A percentile compares a stretch with the other conserved stretches of the same genome.
These are phyloP conservation scores for Indicator indicator DNA, from an alignment of 2,113 vertebrate species.

Conservation along the genomic window DNA sequence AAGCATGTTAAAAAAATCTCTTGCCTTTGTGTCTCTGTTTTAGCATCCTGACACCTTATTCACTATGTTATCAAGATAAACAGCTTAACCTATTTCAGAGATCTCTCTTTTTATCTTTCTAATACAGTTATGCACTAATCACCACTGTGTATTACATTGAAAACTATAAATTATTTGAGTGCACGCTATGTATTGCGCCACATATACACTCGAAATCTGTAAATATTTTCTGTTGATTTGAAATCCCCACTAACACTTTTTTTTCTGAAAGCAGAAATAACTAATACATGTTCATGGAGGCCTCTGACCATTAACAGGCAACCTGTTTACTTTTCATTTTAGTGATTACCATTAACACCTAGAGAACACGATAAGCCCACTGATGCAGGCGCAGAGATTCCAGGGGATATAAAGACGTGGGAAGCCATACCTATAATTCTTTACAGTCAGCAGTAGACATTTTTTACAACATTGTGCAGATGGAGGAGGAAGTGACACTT, in stretches of 20 bases:
- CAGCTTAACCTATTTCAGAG: background rate
- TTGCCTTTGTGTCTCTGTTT: background rate
- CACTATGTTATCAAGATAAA: background rate
- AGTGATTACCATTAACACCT: background rate
- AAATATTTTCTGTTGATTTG: background rate
- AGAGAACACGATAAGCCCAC: background rate
- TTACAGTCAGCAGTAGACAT: background rate
- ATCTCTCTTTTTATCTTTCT: background rate
- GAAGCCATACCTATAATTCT: background rate
- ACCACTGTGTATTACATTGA: background rate
- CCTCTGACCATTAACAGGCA: background rate
- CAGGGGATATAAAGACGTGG: fast-evolving
- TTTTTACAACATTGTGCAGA: background rate
- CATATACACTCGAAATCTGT: background rate
- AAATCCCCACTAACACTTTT: background rate
- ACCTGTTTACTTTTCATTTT: background rate
- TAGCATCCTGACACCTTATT: background rate
- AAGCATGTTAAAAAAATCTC: background rate
- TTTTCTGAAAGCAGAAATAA: background rate
- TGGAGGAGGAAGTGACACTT: background rate
- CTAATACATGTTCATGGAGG: background rate
- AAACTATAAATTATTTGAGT: background rate
- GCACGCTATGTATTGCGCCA: background rate
- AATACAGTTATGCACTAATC: background rate
- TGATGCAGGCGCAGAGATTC: background rate